A percentile compares a stretch with the other conserved stretches of the same genome.
Evolutionary conservation across 2,113 vertebrate genomes (phyloP).

Genomic region (Tachysurus fulvidraco): DNA sequence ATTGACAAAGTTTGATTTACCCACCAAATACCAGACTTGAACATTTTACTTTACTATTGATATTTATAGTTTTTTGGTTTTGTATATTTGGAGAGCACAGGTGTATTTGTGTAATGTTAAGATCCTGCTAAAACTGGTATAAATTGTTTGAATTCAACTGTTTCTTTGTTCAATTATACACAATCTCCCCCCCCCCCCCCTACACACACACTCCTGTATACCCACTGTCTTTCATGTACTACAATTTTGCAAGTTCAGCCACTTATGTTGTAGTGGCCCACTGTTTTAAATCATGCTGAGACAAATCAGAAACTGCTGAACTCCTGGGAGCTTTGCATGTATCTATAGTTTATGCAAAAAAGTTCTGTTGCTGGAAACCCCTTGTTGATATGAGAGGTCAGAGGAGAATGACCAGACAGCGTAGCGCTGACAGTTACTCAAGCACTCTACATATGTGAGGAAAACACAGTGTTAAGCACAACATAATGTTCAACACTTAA

Average conservation of each 20-base stretch:
- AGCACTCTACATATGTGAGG: no score
- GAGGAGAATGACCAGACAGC: background rate
- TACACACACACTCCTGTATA: background rate
- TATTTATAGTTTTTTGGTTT: slow-evolving; percentile 72
- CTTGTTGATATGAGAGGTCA: no score
- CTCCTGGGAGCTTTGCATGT: background rate
- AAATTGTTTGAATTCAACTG: slow-evolving; percentile 70
- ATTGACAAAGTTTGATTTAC: slow-evolving; percentile 59
- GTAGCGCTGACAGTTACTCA: no score
- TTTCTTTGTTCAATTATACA: slow-evolving; percentile 31
- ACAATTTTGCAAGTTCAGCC: no score
- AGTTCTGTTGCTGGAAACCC: background rate
- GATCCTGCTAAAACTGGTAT: slow-evolving; percentile 73
- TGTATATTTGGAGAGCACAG: slow-evolving; percentile 72
- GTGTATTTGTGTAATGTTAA: slow-evolving; percentile 74
- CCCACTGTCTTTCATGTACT: background rate
- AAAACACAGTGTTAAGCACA: no score
- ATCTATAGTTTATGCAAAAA: background rate
- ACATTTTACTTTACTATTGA: slow-evolving; percentile 70
- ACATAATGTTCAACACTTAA: background rate
- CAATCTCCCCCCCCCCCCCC: no score
- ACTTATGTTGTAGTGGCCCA: background rate
- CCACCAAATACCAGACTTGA: slow-evolving; percentile 73
- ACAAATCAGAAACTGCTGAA: background rate
- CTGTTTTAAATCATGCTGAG: background rate